Percentiles rank a stretch among this genome's conserved stretches.
Evolutionary conservation across 2,888 invertebrate genomes (phyloP).

Genomic region (Papilio elwesi): DNA sequence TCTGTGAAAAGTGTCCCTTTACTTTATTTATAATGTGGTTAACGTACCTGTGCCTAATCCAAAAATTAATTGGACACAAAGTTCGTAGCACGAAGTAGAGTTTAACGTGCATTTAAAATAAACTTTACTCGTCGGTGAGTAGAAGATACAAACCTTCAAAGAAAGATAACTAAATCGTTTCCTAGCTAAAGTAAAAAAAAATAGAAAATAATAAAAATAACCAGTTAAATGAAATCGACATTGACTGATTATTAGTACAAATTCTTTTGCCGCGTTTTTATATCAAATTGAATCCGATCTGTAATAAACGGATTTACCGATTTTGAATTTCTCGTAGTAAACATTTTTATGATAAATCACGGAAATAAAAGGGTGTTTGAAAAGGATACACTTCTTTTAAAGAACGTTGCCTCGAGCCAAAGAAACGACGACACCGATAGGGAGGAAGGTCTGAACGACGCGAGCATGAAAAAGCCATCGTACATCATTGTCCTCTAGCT

Average conservation of each 20-base stretch:
- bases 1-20: neutral
- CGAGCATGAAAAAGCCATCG: slow-evolving; percentile 20
- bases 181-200: no score
- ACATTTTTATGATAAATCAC: neutral
- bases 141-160: no score
- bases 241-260: neutral
- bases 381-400: neutral
- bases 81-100: no score
- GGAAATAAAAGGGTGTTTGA: neutral
- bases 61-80: neutral
- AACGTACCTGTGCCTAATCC: neutral
- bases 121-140: no score
- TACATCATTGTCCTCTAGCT: slow-evolving; percentile 13
- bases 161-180: no score
- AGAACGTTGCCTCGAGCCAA: neutral
- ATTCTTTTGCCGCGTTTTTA: neutral
- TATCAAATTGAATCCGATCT: neutral
- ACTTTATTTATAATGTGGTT: slow-evolving; percentile 1
- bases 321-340: neutral
- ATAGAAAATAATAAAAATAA: no score
- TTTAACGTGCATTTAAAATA: no score
- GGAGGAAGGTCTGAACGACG: slow-evolving; percentile 8
- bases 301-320: neutral
- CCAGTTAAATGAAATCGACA: no score
- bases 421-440: slow-evolving; percentile 12